Evolutionary conservation across 2,888 invertebrate species (phyloP).

Genomic region (Drosophila paucipuncta): DNA sequence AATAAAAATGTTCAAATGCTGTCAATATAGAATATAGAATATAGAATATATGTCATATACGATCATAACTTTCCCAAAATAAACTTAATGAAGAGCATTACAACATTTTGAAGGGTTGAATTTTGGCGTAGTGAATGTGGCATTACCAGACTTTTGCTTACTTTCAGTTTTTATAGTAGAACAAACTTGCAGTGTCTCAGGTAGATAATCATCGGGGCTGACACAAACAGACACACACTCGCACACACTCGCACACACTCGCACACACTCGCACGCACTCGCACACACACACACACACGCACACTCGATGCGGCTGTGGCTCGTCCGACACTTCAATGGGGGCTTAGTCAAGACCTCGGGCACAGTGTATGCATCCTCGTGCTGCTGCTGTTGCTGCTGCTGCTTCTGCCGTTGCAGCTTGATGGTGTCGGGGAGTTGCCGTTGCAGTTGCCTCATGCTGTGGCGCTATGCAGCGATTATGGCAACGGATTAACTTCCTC

Average conservation of each 20-base stretch:
- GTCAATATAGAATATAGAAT: no score
- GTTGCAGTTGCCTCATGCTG: conserved; percentile 76
- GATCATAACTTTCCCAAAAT: not conserved
- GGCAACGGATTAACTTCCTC: conserved; percentile 77
- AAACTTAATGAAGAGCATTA: not conserved
- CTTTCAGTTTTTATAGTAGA: conserved; percentile 55
- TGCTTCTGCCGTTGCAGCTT: conserved; percentile 13
- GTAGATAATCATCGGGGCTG: conserved; percentile 58
- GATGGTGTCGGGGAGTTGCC: conserved; percentile 47
- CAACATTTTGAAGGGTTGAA: not conserved
- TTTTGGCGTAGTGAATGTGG: conserved; percentile 15
- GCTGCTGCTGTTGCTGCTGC: not conserved
- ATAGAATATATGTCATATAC: not conserved
- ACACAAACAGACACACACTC: conserved; percentile 18
- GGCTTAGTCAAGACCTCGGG: conserved; percentile 39
- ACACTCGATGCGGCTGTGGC: conserved; percentile 56
- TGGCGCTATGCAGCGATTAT: conserved; percentile 81
- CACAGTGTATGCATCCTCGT: not conserved
- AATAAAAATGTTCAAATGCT: not conserved
- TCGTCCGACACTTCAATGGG: conserved; percentile 76
- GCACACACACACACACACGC: conserved; percentile 9
- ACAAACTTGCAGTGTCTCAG: conserved; percentile 34
- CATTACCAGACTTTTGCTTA: conserved; percentile 38
- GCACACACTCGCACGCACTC: conserved; percentile 24
- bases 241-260: conserved; percentile 9